Percentiles rank a stretch among this genome's conserved stretches.
Conservation (phyloP, 2,113 vertebrate genomes). For the Micromys minutus region DNA sequence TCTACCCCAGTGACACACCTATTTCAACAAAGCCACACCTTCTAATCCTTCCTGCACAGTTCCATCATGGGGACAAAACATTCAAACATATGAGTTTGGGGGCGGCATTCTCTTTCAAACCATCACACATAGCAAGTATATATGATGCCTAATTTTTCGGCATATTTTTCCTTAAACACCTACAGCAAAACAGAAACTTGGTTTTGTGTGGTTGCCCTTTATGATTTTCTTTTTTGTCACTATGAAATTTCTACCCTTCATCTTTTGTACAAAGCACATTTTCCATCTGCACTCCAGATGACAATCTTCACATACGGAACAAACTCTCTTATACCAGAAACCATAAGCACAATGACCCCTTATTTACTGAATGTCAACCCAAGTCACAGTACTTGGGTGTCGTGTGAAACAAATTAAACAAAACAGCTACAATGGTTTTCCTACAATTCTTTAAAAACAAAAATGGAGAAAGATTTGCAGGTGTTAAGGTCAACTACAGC, state of each 20-base stretch:
- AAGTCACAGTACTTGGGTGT: background rate
- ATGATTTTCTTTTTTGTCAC: constrained; percentile 6
- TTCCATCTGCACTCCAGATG: background rate
- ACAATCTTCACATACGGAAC: constrained; percentile 14
- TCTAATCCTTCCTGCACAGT: background rate
- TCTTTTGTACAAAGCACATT: constrained; percentile 31
- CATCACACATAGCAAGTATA: background rate
- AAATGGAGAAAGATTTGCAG: background rate
- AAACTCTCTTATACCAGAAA: background rate
- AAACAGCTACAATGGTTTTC: background rate
- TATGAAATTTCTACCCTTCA: background rate
- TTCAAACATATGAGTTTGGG: background rate
- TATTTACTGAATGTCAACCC: background rate
- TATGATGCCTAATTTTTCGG: background rate
- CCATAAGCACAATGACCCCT: background rate
- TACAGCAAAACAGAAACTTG: constrained; percentile 22
- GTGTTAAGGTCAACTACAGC: constrained; percentile 1
- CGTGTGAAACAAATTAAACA: constrained; percentile 12
- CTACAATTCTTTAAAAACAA: background rate
- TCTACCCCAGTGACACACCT: background rate
- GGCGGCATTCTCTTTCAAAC: background rate
- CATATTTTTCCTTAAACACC: background rate
- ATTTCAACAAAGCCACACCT: background rate
- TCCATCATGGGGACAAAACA: background rate
- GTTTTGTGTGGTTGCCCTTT: background rate